phyloP scores from a whole-genome alignment of 2,888 invertebrate genomes.

The Sarcophaga rosellei region DNA sequence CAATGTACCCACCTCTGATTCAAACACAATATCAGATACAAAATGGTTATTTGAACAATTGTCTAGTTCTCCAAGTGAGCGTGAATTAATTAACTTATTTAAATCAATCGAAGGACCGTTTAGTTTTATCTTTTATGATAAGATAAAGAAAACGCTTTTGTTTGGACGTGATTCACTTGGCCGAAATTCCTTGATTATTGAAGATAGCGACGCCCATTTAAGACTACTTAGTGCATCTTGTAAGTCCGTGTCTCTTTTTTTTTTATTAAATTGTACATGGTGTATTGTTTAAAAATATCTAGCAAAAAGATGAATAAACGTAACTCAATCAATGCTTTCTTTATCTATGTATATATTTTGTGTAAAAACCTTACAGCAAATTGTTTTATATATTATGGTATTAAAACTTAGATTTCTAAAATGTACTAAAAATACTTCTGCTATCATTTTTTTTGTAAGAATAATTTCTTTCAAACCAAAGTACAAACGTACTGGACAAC shows the following conservation, averaged over 20 bases:
- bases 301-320: too few relatives aligned
- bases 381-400: too few relatives aligned
- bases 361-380: too few relatives aligned
- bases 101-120: constrained; percentile 90
- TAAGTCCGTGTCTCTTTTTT: constrained; percentile 33
- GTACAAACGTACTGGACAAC: too few relatives aligned
- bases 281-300: neutral
- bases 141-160: constrained; percentile 84
- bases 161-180: constrained; percentile 94
- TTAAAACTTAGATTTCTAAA: too few relatives aligned
- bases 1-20: constrained; percentile 79
- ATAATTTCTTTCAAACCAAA: too few relatives aligned
- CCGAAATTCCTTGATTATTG: constrained; percentile 90
- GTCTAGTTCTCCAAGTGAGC: constrained; percentile 71
- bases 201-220: constrained; percentile 73
- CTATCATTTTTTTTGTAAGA: too few relatives aligned
- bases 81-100: constrained; percentile 81
- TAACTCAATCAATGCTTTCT: too few relatives aligned
- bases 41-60: constrained; percentile 82
- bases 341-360: too few relatives aligned
- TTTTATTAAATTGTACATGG: neutral
- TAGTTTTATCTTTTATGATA: constrained; percentile 89
- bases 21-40: constrained; percentile 82
- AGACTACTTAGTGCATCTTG: constrained; percentile 73
- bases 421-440: too few relatives aligned